Evolutionary conservation across 2,888 invertebrate species (phyloP), one percentile per base, ranked within the genome.

Genomic region (Punctoribates punctum): DNA sequence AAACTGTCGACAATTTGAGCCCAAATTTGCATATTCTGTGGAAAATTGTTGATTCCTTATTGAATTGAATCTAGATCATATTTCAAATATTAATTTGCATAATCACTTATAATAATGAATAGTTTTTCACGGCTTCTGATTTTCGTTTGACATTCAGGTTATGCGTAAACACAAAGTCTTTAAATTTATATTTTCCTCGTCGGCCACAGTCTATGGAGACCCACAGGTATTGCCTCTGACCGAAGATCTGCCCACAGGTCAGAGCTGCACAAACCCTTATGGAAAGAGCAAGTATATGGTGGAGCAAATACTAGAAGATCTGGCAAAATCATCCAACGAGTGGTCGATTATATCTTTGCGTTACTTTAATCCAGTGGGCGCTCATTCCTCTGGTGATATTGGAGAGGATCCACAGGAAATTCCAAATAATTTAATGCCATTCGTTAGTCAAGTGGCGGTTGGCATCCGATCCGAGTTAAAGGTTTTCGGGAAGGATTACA

Each of bases 211-310:
- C 38, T 97, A 97, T 84, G 96, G 96, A 0, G 88, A 75, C 79
- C 96, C 96, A 2, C 87, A 90, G 82, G 88, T 88, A 81, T 86
- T 96, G 79, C 97, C 96, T 0, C 85, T 96, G 67, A 90, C 90
- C 80, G 96, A 96, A 85, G 85, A 87, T 0, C 92, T 93, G 84
- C 90, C 90, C 38, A 91, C 91, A 0, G 96, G 96, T 0, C 86
- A 85, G 73, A 83, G 82, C n/a, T 90, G 94, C 81, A 93, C 95
- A 73, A 93, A 92, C 85, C 94, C 96, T 3, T 97, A 97, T 85
- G 96, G 96, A 76, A 91, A 90, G 84, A 91, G 94, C 60, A 97
- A 97, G 85, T 94, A 89, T 85, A 92, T 96, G 87, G 92, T 94
- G 79, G 96, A 97, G 85, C 92, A 95, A 86, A 94, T 97, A 82